A percentile compares a stretch with the other conserved stretches of the same genome.
Evolutionary conservation across 2,113 vertebrate species (phyloP).

Genomic region (Zonotrichia leucophrys): DNA sequence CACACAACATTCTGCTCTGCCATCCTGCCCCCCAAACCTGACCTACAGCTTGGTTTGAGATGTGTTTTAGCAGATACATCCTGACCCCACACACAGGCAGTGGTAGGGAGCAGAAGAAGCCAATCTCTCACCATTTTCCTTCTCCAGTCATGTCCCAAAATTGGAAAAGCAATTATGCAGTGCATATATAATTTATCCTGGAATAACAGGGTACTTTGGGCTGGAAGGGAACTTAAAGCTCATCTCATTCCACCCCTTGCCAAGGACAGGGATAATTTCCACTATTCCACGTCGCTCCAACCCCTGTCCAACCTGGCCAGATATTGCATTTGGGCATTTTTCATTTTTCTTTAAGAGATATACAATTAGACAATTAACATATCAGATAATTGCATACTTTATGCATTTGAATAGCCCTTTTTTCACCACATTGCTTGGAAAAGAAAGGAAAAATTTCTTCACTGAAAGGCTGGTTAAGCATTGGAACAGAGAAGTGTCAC

Average conservation of each 20-base stretch:
- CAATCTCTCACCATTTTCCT: neutral
- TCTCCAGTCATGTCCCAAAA: neutral
- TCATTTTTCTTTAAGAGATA: neutral
- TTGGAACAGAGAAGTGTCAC: neutral
- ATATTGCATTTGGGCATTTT: neutral
- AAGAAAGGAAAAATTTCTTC: neutral
- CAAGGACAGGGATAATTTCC: neutral
- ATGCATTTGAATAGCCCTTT: neutral
- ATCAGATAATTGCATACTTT: neutral
- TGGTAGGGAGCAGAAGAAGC: neutral
- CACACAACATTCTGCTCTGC: neutral
- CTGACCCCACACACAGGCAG: fast-evolving
- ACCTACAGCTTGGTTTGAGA: neutral
- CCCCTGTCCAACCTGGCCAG: neutral
- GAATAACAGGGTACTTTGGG: neutral
- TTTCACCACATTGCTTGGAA: neutral
- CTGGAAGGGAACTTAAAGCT: neutral
- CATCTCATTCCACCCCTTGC: neutral
- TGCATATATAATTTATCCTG: neutral
- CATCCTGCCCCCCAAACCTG: neutral
- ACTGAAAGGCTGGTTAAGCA: neutral
- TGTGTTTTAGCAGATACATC: neutral
- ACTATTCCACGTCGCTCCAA: neutral
- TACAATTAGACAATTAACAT: neutral
- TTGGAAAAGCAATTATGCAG: neutral